These are phyloP conservation scores for Tapirus indicus DNA, from an alignment of 2,797 vertebrate species.

Conservation along the genomic window DNA sequence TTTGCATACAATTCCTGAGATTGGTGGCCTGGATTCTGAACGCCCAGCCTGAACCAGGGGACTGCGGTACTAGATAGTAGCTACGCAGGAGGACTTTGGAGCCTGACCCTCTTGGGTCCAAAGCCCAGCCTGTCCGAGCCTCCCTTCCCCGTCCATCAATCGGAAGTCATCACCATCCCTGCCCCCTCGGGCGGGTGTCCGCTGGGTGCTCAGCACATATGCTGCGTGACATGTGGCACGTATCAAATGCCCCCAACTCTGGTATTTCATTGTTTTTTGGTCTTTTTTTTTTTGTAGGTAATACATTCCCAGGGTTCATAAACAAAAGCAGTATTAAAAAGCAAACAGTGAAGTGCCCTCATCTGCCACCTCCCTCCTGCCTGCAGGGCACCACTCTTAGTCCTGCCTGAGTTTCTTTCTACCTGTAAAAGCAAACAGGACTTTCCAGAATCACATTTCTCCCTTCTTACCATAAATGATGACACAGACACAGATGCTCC, in stretches of 20 bases:
- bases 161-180: background rate
- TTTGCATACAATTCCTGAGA: background rate
- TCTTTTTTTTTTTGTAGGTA: background rate
- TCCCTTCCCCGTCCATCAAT: background rate
- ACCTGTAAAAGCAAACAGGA: background rate
- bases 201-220: background rate
- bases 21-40: background rate
- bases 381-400: background rate
- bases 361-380: background rate
- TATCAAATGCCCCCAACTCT: background rate
- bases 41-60: background rate
- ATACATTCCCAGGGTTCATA: background rate
- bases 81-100: background rate
- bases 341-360: fast-evolving
- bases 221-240: background rate
- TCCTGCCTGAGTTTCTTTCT: background rate
- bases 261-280: fast-evolving
- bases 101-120: background rate
- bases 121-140: background rate
- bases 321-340: background rate
- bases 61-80: background rate
- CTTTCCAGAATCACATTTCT: background rate
- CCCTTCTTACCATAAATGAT: background rate
- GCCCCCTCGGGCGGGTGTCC: background rate
- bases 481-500: too few relatives aligned